A percentile compares a stretch with the other conserved stretches of the same genome.
phyloP scores from a whole-genome alignment of 2,113 vertebrate genomes.

The Cochlearius cochlearius region DNA sequence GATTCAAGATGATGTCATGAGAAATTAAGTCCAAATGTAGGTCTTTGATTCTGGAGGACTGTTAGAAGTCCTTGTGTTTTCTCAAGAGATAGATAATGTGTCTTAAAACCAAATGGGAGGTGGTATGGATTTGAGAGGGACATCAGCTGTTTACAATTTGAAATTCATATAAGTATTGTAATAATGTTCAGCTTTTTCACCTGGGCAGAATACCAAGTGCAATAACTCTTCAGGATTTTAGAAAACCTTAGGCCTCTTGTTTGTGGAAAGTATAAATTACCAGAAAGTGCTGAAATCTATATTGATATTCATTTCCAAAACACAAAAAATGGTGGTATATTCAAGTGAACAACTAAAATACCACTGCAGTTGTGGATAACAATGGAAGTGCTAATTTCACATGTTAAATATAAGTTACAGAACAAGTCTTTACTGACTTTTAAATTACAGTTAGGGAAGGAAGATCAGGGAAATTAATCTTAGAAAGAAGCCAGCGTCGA shows the following conservation, averaged over 20 bases:
- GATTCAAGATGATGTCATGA: neutral
- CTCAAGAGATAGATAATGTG: neutral
- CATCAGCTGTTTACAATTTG: neutral
- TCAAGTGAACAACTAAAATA: neutral
- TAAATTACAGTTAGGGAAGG: neutral
- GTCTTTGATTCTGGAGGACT: neutral
- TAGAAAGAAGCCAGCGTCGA: neutral
- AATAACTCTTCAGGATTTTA: neutral
- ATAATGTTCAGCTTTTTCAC: neutral
- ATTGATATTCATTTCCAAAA: neutral
- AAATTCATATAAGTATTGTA: neutral
- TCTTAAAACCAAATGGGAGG: neutral
- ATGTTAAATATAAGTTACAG: neutral
- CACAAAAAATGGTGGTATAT: neutral
- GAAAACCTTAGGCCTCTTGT: neutral
- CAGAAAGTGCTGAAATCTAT: neutral
- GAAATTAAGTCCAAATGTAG: neutral
- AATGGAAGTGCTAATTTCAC: neutral
- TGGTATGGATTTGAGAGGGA: neutral
- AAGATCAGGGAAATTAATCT: neutral
- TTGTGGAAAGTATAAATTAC: neutral
- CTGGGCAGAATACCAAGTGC: neutral
- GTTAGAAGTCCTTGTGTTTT: neutral
- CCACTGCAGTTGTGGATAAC: neutral
- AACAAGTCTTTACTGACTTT: neutral